Evolutionary conservation across 2,113 vertebrate genomes (phyloP).

Genomic region (Notechis scutatus): DNA sequence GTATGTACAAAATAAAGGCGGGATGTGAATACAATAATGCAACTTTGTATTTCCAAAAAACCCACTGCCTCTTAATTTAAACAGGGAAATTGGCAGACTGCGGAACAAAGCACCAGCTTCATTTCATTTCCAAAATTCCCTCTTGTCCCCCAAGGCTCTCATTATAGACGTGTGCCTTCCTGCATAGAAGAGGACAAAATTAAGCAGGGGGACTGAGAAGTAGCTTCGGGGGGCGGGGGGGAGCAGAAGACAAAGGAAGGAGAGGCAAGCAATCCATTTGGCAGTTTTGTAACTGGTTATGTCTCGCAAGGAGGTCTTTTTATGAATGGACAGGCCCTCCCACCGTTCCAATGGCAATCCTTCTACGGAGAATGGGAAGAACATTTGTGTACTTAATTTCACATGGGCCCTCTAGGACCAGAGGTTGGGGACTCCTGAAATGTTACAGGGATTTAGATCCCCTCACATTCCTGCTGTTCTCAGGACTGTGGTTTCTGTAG

Average conservation of each 20-base stretch:
- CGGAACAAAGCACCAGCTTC: not conserved
- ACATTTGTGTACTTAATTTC: not conserved
- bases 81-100: not conserved
- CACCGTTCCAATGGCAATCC: not conserved
- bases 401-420: not conserved
- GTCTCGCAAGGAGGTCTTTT: not conserved
- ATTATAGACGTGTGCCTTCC: not conserved
- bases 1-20: not conserved
- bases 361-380: not conserved
- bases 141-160: not conserved
- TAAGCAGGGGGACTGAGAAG: not conserved
- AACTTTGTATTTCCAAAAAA: not conserved
- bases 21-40: not conserved
- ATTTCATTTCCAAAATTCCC: not conserved
- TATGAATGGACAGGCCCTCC: not conserved
- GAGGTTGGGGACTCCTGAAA: not conserved
- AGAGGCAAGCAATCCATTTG: not conserved
- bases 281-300: not conserved
- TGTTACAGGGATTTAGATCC: not conserved
- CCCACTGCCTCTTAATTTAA: not conserved
- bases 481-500: not conserved
- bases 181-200: not conserved
- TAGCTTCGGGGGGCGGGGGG: not conserved
- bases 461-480: not conserved
- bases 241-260: not conserved